These are phyloP conservation scores for Hyperopisus bebe DNA, from an alignment of 2,113 vertebrate species.

Conservation along the genomic window DNA sequence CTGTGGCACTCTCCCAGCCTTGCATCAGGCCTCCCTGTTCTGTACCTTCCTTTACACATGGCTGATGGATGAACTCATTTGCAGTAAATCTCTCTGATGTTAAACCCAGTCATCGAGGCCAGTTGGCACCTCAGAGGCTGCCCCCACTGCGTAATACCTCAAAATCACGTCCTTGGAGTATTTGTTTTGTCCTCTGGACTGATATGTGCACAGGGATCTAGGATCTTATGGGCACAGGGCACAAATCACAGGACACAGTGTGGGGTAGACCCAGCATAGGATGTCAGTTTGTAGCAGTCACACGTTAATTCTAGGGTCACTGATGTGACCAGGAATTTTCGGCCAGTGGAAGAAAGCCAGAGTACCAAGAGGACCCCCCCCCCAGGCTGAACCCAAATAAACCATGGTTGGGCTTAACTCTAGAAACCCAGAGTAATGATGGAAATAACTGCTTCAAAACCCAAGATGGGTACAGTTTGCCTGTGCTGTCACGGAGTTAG, in stretches of 20 bases:
- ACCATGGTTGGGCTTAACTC: background rate
- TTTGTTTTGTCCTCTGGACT: constrained; percentile 5
- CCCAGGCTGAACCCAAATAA: background rate
- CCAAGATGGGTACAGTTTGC: background rate
- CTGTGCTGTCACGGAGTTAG: background rate
- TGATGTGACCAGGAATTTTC: background rate
- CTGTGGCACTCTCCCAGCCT: constrained; percentile 19
- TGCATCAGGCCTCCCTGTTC: constrained; percentile 29
- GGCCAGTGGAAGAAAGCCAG: background rate
- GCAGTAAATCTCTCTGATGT: constrained; percentile 40
- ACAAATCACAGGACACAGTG: background rate
- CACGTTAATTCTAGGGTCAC: background rate
- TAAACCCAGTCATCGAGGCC: constrained; percentile 28
- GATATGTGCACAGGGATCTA: background rate
- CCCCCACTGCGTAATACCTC: background rate
- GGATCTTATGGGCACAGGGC: background rate
- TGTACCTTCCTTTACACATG: constrained; percentile 27
- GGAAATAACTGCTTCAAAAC: background rate
- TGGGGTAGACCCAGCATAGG: background rate
- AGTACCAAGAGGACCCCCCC: background rate
- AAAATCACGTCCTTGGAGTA: constrained; percentile 2
- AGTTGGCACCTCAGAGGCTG: constrained; percentile 24
- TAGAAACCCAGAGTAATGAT: background rate
- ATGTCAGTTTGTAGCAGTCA: background rate
- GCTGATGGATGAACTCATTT: constrained; percentile 60